Percentiles rank a stretch among this genome's conserved stretches.
phyloP scores from a whole-genome alignment of 2,113 vertebrate species.

The Cephalopholis sonnerati region DNA sequence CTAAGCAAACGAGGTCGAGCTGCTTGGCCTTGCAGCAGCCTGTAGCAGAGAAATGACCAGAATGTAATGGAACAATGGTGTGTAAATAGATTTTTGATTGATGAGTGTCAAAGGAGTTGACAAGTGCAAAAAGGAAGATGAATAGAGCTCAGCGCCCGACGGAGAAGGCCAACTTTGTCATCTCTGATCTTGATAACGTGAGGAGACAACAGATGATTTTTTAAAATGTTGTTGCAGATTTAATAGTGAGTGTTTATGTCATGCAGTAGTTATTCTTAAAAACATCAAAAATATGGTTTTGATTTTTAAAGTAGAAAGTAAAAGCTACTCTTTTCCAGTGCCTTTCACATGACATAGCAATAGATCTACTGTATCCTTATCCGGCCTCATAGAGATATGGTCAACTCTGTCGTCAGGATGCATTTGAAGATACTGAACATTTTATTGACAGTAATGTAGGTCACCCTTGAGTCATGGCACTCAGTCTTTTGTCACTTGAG shows the following conservation, averaged over 20 bases:
- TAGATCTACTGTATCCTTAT: background rate
- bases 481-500: constrained; percentile 85
- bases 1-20: constrained; percentile 17
- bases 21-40: constrained; percentile 26
- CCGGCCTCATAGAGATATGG: background rate
- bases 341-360: constrained; percentile 2
- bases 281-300: background rate
- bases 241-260: background rate
- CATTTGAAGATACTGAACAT: constrained; percentile 27
- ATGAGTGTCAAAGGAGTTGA: constrained; percentile 32
- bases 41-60: constrained; percentile 23
- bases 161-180: constrained; percentile 5
- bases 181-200: background rate
- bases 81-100: constrained; percentile 56
- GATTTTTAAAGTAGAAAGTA: background rate
- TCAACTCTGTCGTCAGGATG: constrained; percentile 15
- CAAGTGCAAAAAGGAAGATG: constrained; percentile 26
- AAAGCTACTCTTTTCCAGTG: background rate
- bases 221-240: background rate
- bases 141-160: constrained; percentile 8
- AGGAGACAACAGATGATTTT: background rate
- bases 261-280: background rate
- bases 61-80: constrained; percentile 29
- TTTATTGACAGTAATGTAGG: constrained; percentile 72
- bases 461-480: constrained; percentile 74